Conservation (phyloP, 2,797 vertebrate species). For the Spheniscus humboldti region DNA sequence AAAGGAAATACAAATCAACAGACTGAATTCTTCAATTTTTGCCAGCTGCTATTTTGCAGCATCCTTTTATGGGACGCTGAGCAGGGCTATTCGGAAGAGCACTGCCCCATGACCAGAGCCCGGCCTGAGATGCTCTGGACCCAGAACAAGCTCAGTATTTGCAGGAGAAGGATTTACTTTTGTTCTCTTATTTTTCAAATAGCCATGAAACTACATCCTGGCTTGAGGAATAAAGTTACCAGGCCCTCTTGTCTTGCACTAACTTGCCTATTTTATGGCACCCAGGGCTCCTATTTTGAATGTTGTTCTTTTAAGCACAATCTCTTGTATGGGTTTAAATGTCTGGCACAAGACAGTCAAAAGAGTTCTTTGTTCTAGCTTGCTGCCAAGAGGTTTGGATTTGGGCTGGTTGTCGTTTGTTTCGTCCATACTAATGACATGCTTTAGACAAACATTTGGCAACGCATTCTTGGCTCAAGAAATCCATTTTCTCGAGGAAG, state of each 20-base stretch:
- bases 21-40: not conserved
- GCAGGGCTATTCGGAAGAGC: accelerated
- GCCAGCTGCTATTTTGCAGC: not conserved
- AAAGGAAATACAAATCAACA: not conserved
- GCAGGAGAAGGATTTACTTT: not conserved
- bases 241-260: not conserved
- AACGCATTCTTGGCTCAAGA: not conserved
- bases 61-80: accelerated
- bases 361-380: not conserved
- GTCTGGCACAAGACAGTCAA: not conserved
- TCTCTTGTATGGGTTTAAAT: not conserved
- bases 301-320: not conserved
- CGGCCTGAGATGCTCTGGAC: not conserved
- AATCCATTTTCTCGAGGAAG: not conserved
- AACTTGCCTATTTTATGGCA: not conserved
- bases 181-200: not conserved
- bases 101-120: not conserved
- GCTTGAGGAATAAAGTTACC: not conserved
- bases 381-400: constrained; percentile 14
- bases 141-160: not conserved
- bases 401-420: not conserved
- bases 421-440: not conserved
- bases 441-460: constrained; percentile 18
- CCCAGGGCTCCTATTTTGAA: not conserved
- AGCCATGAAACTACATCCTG: not conserved